Evolutionary conservation across 2,888 invertebrate genomes (phyloP).

Genomic region (Pteria penguin): DNA sequence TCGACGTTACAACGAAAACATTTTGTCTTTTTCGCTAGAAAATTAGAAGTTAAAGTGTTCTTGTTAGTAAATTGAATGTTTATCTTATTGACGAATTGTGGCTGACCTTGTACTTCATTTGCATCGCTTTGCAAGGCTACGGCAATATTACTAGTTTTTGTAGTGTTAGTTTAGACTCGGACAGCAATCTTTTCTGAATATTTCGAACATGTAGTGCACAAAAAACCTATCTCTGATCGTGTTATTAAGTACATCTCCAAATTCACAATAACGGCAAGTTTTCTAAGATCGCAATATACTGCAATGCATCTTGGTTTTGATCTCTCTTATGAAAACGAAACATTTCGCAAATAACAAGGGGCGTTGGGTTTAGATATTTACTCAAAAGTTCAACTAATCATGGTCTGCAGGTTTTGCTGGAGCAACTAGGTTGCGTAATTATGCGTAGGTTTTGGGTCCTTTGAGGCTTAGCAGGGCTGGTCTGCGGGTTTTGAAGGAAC

Average conservation of each 20-base stretch:
- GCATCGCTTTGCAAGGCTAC: constrained; percentile 45
- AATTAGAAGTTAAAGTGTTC: too few relatives aligned
- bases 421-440: too few relatives aligned
- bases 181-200: constrained; percentile 43
- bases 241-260: constrained; percentile 43
- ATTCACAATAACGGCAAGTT: constrained; percentile 46
- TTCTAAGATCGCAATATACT: constrained; percentile 41
- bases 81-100: too few relatives aligned
- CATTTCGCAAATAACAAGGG: constrained; percentile 46
- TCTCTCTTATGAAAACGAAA: constrained; percentile 50
- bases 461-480: too few relatives aligned
- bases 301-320: constrained; percentile 35
- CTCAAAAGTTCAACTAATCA: too few relatives aligned
- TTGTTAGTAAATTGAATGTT: too few relatives aligned
- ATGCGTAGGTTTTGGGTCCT: too few relatives aligned
- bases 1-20: constrained; percentile 3
- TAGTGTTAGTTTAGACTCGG: constrained; percentile 40
- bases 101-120: too few relatives aligned
- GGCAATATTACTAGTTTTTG: constrained; percentile 39
- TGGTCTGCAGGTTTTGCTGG: too few relatives aligned
- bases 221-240: constrained; percentile 47
- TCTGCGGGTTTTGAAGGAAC: too few relatives aligned
- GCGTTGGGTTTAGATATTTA: too few relatives aligned
- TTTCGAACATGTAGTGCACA: constrained; percentile 40
- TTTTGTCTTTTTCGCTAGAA: too few relatives aligned